Evolutionary conservation across 2,797 vertebrate genomes (phyloP), one percentile per base, ranked within the genome.

Genomic region (Malurus leucopterus): DNA sequence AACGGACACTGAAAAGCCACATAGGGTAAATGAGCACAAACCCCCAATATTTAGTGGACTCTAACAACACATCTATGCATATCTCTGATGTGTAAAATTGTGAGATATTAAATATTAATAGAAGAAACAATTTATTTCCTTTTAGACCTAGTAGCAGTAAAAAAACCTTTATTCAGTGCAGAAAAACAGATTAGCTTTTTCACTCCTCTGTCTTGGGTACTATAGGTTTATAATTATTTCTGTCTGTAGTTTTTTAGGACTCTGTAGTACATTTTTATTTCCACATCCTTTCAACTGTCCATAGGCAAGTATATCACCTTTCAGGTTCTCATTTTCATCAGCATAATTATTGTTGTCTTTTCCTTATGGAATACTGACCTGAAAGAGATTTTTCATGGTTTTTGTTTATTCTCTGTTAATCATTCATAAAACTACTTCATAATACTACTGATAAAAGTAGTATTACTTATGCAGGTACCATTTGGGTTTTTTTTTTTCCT

Each of bases 401-500:
- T 59, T 43, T 68, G 15, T 62, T 62, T 55, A 47, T 49, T 53
- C 0, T 78, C 7, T 58, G 15, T 41, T 41, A 62, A 58, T 40
- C 2, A 30, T 47, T 65, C 49, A 29, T 19, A 63, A 51, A 87
- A 67, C 9, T 43, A 34, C 15, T 58, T 12, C 30, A 70, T 50
- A 71, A 34, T 54, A 40, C 32, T 47, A 55, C 9, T 40, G 74
- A 67, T 40, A 44, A 22, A 77, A 55, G 44, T 23, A 59, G 13
- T 57, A 68, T n/a, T 88, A 53, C 15, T 64, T 64, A 44, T 1
- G 3, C n/a, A 74, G 43, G 34, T 67, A 54, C 15, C 12, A 49
- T 10, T 40, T 43, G 27, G 6, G 13, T 4, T 0, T 0, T 47
- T 47, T 47, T 78, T 50, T 67, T 8, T 1, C 1, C 17, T 38